These are phyloP conservation scores for Chymomyza caudatula DNA, from an alignment of 2,888 invertebrate species.

Conservation along the genomic window DNA sequence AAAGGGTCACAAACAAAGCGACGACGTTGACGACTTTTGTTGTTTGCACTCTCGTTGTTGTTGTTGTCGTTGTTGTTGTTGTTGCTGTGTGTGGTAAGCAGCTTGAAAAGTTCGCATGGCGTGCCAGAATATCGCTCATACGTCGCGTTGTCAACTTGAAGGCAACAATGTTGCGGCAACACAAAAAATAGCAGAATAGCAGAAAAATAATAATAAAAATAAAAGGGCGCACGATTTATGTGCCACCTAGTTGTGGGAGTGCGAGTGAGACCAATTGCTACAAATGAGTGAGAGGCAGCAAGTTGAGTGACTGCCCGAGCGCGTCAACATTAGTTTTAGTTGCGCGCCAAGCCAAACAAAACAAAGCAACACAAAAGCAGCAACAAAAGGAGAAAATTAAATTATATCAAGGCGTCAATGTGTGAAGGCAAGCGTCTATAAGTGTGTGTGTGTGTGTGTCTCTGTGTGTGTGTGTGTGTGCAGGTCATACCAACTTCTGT, in stretches of 20 bases:
- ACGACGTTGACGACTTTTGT: conserved; percentile 43
- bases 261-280: no score
- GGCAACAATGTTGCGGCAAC: conserved; percentile 65
- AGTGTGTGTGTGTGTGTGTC: background rate
- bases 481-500: background rate
- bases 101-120: background rate
- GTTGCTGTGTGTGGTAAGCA: background rate
- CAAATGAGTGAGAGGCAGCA: background rate
- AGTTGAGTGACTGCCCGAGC: conserved; percentile 33
- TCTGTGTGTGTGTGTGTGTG: background rate
- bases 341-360: conserved; percentile 18
- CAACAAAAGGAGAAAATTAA: conserved; percentile 52
- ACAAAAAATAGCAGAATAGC: conserved; percentile 6
- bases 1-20: conserved; percentile 1
- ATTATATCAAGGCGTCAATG: conserved; percentile 61
- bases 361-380: conserved; percentile 21
- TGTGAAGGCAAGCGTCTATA: conserved; percentile 19
- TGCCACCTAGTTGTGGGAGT: conserved; percentile 9
- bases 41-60: conserved; percentile 2
- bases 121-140: conserved; percentile 35
- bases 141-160: conserved; percentile 34
- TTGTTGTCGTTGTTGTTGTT: conserved; percentile 3
- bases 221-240: conserved; percentile 1
- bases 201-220: background rate
- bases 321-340: conserved; percentile 63